Evolutionary conservation across 2,113 vertebrate species (phyloP).

Genomic region (Rhabdornis inornatus): DNA sequence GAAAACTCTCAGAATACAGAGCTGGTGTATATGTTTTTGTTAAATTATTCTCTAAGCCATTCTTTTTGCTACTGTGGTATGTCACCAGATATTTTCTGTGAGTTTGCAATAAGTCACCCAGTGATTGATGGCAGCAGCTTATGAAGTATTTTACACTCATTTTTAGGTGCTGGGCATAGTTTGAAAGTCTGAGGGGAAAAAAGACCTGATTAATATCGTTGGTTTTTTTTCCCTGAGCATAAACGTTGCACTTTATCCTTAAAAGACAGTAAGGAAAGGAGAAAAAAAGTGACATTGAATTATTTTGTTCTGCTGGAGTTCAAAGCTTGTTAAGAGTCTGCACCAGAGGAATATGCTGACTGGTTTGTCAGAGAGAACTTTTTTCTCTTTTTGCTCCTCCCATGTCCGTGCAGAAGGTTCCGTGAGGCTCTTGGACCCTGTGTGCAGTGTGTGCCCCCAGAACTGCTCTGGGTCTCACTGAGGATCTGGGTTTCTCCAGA

Average conservation of each 20-base stretch:
- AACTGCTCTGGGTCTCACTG: accelerated
- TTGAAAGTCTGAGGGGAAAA: background rate
- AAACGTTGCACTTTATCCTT: background rate
- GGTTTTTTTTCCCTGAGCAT: background rate
- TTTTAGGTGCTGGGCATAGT: background rate
- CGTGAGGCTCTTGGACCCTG: background rate
- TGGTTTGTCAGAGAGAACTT: background rate
- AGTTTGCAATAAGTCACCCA: background rate
- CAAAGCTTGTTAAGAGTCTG: background rate
- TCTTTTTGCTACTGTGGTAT: background rate
- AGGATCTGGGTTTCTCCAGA: background rate
- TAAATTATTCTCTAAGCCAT: background rate
- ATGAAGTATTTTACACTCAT: background rate
- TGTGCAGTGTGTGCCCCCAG: background rate
- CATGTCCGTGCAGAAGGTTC: background rate
- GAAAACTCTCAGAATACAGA: background rate
- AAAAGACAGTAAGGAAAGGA: background rate
- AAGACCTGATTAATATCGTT: background rate
- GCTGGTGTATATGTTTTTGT: background rate
- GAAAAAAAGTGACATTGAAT: background rate
- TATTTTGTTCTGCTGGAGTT: background rate
- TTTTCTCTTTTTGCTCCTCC: background rate
- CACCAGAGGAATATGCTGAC: background rate
- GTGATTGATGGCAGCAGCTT: background rate
- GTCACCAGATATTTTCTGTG: background rate